Evolutionary conservation across 1,140 invertebrate genomes (phyloP), one percentile per base, ranked within the genome.

Genomic region (Muscidifurax raptorellus): DNA sequence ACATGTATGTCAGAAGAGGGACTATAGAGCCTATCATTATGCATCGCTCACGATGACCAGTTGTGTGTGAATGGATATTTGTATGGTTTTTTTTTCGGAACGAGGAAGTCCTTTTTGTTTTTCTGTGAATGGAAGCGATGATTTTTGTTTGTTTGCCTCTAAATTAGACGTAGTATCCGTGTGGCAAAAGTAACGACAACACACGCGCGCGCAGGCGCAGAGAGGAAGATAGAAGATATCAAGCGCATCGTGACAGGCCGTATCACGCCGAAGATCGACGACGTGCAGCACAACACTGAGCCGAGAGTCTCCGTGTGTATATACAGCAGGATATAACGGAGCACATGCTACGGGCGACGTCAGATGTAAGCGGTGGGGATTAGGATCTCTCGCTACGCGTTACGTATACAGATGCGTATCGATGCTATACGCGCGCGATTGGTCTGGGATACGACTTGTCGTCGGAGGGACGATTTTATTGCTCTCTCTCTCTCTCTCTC

Each of bases 21-120:
- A 59, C 18, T 18, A n/a, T 59, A 22, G 52, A 59, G 52, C 52
- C 69, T 74, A 80, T 80, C 66, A 80, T 80, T 80, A 71, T 71
- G 28, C 47, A 59, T 59, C 52, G 52, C 22, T 3, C 78, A 25
- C 78, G 44, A 72, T 52, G 66, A 71, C 66, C 36, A 67, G 32
- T 80, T 80, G 44, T 80, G 64, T 44, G 22, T 4, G 22, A n/a
- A 0, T n/a, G 22, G 22, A 59, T n/a, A 5, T 7, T 22, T 59
- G 13, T 59, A n/a, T n/a, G n/a, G n/a, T n/a, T n/a, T n/a, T n/a
- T n/a, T n/a, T 59, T 59, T 59, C 22, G 52, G 22, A 59, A 59
- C 52, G 52, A 59, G 52, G 52, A 59, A 22, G 36, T 40, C 52
- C 18, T 59, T 52, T 2, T 7, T 7, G 5, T 40, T 32, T 40